phyloP scores from a whole-genome alignment of 2,113 vertebrate genomes.

The Triplophysa siluroides region DNA sequence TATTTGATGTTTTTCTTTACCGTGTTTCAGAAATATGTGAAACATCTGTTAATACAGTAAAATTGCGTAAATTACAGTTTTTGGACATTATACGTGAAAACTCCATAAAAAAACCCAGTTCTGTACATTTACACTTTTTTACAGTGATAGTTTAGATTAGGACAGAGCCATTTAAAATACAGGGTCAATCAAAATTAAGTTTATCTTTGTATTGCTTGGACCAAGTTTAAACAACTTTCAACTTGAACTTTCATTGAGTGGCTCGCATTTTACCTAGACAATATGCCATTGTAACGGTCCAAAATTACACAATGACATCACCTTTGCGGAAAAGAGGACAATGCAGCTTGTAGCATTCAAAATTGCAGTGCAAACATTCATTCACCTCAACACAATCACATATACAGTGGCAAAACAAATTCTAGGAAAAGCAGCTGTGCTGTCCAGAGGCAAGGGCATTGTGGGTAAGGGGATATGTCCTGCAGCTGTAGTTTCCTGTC shows the following conservation, averaged over 20 bases:
- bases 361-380: constrained; percentile 66
- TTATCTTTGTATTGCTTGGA: neutral
- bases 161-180: neutral
- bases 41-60: no score
- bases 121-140: no score
- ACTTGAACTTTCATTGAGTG: constrained; percentile 40
- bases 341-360: constrained; percentile 59
- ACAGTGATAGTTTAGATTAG: no score
- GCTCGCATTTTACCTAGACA: constrained; percentile 57
- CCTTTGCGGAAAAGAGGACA: constrained; percentile 63
- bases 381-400: constrained; percentile 33
- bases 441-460: constrained; percentile 61
- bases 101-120: no score
- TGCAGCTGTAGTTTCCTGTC: constrained; percentile 78
- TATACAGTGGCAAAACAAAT: constrained; percentile 40
- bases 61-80: no score
- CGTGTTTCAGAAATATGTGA: no score
- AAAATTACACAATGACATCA: constrained; percentile 70
- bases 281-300: constrained; percentile 70
- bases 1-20: no score
- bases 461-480: constrained; percentile 69
- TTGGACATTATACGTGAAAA: no score
- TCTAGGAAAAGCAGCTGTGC: constrained; percentile 62
- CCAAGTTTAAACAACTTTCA: constrained; percentile 10
- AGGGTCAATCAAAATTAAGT: neutral